phyloP scores from a whole-genome alignment of 1,140 invertebrate species.

The Brachionus rotundiformis region DNA sequence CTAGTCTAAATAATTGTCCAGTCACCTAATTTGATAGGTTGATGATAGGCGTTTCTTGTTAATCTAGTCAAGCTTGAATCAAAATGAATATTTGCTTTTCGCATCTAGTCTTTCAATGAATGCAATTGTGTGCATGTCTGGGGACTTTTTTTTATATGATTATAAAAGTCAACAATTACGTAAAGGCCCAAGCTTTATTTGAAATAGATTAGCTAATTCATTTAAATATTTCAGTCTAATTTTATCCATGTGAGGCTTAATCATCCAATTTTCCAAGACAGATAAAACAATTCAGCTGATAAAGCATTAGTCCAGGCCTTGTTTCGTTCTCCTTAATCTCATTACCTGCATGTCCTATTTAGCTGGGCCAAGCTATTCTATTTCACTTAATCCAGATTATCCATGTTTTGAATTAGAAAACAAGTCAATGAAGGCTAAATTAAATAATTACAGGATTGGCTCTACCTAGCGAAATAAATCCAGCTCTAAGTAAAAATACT shows the following conservation, averaged over 20 bases:
- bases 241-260: not conserved
- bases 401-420: conserved; percentile 26
- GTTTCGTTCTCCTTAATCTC: conserved; percentile 39
- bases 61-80: conserved; percentile 14
- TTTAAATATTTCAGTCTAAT: conserved; percentile 45
- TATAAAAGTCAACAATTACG: not conserved
- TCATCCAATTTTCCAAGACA: conserved; percentile 13
- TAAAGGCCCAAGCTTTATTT: not conserved
- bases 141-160: conserved; percentile 1
- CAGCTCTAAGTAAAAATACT: not conserved
- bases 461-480: not conserved
- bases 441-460: conserved; percentile 30
- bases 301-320: not conserved
- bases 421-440: conserved; percentile 2
- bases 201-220: conserved; percentile 43
- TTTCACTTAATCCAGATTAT: conserved; percentile 44
- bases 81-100: conserved; percentile 13
- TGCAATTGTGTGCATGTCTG: conserved; percentile 5
- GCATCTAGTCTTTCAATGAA: conserved; percentile 24
- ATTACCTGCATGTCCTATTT: conserved; percentile 34
- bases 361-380: not conserved
- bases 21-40: conserved; percentile 33
- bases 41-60: conserved; percentile 14
- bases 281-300: conserved; percentile 37
- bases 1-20: conserved; percentile 46